These are phyloP conservation scores for Choloepus didactylus DNA, from an alignment of 2,797 vertebrate species.

Conservation along the genomic window DNA sequence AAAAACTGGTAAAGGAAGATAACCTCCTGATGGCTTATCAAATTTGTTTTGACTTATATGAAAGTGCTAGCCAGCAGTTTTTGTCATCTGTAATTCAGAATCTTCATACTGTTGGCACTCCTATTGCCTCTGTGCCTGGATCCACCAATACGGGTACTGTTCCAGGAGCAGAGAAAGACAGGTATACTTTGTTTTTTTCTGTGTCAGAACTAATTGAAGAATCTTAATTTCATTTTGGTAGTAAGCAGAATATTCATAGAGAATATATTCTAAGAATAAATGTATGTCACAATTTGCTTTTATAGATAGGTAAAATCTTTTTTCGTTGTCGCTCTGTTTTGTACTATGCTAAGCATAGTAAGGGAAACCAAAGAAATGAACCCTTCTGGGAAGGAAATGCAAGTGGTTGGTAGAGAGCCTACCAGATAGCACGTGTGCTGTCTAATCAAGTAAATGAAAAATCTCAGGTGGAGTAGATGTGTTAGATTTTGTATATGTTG, in stretches of 20 bases:
- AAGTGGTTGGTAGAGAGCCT: neutral
- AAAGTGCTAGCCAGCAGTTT: constrained; percentile 99
- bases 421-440: neutral
- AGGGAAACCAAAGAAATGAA: constrained; percentile 32
- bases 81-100: constrained; percentile 99
- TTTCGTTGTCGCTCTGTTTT: neutral
- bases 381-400: neutral
- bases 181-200: constrained; percentile 87
- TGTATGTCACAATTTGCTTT: constrained; percentile 32
- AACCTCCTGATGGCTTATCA: constrained; percentile 99
- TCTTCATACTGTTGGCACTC: constrained; percentile 95
- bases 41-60: constrained; percentile 99
- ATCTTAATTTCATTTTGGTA: constrained; percentile 42
- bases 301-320: neutral
- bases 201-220: constrained; percentile 5
- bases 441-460: constrained; percentile 42
- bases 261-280: constrained; percentile 48
- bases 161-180: constrained; percentile 93
- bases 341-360: neutral
- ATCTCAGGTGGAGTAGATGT: neutral
- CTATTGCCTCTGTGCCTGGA: constrained; percentile 96
- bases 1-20: constrained; percentile 98
- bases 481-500: constrained; percentile 6
- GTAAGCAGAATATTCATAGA: constrained; percentile 2
- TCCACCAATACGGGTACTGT: constrained; percentile 98